Base-by-base conservation (phyloP, 2,888 invertebrate genomes). In the Agonopterix arenella region DNA sequence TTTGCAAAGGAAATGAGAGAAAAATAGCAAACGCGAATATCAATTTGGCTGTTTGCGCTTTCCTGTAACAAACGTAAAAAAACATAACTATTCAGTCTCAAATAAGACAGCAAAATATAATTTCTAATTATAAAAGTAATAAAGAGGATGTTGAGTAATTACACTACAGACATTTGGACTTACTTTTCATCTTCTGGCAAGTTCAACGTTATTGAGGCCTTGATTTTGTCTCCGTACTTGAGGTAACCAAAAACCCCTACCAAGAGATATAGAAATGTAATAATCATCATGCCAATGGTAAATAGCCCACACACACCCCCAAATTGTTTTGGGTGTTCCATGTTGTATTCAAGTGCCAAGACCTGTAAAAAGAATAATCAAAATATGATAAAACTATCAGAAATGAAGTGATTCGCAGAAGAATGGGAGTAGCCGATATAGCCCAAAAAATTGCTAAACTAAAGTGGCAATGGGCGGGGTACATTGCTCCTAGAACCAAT, bases 291-390 rank as follows among this genome's bases (percentile, higher is more conserved):
- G 9, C 93, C 89, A 57, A 92, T 86, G 68, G 96, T 97, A 18
- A 98, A 88, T 0, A 97, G 94, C 0, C 98, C 98, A 50, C 88
- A 93, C 2, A 88, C 70, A 0, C 94, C 94, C 0, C 92, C 92
- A 79, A 98, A 97, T 11, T 91, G 88, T 61, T 92, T 91, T 0
- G 97, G 97, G 0, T 92, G 89, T 67, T 94, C 94, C 97, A 98
- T 97, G 73, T 96, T 96, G 75, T 97, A 97, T 78, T 98, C 97
- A 59, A 98, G 77, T 0, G 98, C 97, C 74, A 98, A 90, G 16
- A 97, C 93, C 96, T 97, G 65, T 11, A 45, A 49, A 13, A 11
- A 11, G 40, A 9, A 40, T 40, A 28, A 28, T 28, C 1, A 28
- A 28, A 28, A 28, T 28, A 28, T 28, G 7, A 28, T 28, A 28